A percentile compares a stretch with the other conserved stretches of the same genome.
Conservation (phyloP, 2,113 vertebrate species). For the Gadus chalcogrammus region DNA sequence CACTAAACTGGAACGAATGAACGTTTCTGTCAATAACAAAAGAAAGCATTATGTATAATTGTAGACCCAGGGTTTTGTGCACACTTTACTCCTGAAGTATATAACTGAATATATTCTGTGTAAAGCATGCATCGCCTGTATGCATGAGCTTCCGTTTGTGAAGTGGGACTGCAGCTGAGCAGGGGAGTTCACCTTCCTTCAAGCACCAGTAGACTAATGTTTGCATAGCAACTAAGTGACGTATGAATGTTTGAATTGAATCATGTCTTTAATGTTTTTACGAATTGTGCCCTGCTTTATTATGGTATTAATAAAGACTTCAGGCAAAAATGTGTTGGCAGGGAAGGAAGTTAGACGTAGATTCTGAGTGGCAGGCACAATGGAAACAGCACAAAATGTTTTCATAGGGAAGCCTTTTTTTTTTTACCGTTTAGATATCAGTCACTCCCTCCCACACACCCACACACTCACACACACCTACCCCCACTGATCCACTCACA, state of each 20-base stretch:
- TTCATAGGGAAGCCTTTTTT: slow-evolving; percentile 8
- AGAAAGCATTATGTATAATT: no score
- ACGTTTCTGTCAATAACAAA: no score
- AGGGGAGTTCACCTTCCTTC: not conserved
- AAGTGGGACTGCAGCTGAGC: no score
- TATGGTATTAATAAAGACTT: slow-evolving; percentile 7
- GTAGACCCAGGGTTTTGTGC: no score
- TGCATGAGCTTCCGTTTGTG: no score
- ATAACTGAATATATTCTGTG: no score
- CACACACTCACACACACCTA: slow-evolving; percentile 11
- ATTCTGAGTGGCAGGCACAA: slow-evolving; percentile 9
- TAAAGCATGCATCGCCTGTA: no score
- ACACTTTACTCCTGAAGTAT: no score
- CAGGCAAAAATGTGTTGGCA: not conserved
- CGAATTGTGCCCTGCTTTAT: slow-evolving; percentile 3
- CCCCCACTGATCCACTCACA: slow-evolving; percentile 7
- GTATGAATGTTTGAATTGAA: slow-evolving; percentile 4
- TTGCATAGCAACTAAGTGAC: slow-evolving; percentile 22
- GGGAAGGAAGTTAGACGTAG: not conserved
- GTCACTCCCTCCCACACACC: slow-evolving; percentile 3
- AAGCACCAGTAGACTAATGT: not conserved
- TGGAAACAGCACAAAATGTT: slow-evolving; percentile 28
- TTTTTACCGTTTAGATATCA: no score
- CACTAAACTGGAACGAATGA: no score
- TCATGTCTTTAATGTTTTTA: slow-evolving; percentile 20